Conservation (phyloP, 1,140 invertebrate genomes). For the Brachionus asplanchnoidis region DNA sequence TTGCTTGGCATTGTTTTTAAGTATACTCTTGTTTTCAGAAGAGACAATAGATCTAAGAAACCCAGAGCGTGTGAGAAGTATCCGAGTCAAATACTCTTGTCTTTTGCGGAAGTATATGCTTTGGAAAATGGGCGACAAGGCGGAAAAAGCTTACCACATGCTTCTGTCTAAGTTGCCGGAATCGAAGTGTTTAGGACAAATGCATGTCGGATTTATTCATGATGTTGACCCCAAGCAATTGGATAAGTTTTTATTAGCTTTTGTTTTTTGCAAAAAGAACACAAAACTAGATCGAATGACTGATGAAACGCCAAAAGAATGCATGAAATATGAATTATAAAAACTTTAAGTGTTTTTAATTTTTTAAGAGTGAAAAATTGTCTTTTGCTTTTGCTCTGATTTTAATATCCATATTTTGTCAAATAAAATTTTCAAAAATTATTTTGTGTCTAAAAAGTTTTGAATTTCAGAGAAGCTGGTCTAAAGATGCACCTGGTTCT, state of each 20-base stretch:
- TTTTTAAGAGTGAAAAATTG: background rate
- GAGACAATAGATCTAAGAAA: background rate
- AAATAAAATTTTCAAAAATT: background rate
- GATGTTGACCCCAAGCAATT: constrained; percentile 11
- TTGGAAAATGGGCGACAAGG: constrained; percentile 19
- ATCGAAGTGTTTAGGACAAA: background rate
- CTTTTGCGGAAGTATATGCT: constrained; percentile 27
- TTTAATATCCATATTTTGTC: background rate
- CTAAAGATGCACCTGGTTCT: too few species aligned
- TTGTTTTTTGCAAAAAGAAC: constrained; percentile 5
- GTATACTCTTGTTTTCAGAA: constrained; percentile 2
- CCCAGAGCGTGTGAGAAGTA: background rate
- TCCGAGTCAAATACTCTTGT: background rate
- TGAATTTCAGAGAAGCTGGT: too few species aligned
- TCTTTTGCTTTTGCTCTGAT: background rate
- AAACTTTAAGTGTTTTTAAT: background rate
- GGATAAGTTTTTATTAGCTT: constrained; percentile 3
- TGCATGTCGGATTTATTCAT: background rate
- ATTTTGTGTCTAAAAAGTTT: too few species aligned
- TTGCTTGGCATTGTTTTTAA: background rate
- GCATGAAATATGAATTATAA: background rate
- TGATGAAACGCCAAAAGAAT: background rate
- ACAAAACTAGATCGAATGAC: background rate
- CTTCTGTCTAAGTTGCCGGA: background rate
- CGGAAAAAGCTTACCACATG: background rate